phyloP scores from a whole-genome alignment of 2,113 vertebrate species.

The Athene noctua region DNA sequence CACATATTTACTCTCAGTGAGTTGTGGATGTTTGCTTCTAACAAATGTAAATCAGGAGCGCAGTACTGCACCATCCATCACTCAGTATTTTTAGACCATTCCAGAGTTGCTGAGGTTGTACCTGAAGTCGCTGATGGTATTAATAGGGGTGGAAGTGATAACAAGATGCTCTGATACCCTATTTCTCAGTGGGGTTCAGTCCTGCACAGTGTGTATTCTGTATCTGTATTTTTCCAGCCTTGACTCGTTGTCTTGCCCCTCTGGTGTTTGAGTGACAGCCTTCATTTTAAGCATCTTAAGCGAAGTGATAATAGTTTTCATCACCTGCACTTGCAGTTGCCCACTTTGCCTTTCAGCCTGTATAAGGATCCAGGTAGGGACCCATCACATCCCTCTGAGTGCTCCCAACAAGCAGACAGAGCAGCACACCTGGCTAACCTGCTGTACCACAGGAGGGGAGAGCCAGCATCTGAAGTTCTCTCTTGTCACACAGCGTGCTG shows the following conservation, averaged over 20 bases:
- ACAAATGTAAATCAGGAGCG: slow-evolving; percentile 31
- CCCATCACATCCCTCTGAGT: neutral
- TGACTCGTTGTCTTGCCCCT: neutral
- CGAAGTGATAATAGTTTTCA: neutral
- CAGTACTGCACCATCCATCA: slow-evolving; percentile 7
- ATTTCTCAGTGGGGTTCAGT: slow-evolving; percentile 18
- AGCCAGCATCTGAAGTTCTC: neutral
- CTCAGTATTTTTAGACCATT: slow-evolving; percentile 32
- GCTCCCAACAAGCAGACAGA: neutral
- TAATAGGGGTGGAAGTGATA: slow-evolving; percentile 21
- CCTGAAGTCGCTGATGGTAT: slow-evolving; percentile 10
- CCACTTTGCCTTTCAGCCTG: neutral
- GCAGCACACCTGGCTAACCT: neutral
- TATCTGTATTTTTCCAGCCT: slow-evolving; percentile 29
- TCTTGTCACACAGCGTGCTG: neutral
- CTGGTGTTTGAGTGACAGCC: slow-evolving; percentile 10
- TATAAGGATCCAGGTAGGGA: neutral
- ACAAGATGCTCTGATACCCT: slow-evolving; percentile 11
- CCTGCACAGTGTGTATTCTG: neutral
- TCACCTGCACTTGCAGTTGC: neutral
- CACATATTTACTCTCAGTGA: slow-evolving; percentile 26
- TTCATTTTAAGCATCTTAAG: neutral
- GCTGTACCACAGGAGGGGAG: neutral
- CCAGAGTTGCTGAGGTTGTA: slow-evolving; percentile 16
- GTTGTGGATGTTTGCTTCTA: slow-evolving; percentile 24